Base-by-base conservation (phyloP, 2,113 vertebrate genomes). In the Trichechus manatus region DNA sequence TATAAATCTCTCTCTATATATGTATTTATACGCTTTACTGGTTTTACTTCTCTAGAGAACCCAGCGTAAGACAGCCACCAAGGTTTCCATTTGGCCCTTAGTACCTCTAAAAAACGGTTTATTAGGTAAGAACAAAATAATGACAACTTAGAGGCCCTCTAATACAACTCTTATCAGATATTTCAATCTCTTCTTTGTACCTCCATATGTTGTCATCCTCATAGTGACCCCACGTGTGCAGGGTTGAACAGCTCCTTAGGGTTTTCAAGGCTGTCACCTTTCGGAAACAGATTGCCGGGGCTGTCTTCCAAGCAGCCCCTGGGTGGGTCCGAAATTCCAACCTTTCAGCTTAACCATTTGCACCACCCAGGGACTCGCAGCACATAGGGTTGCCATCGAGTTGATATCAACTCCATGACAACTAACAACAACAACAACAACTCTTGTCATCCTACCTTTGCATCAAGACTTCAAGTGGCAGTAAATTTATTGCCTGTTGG, bases 61-160 rank as follows among this genome's bases (percentile, higher is more conserved):
- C 39, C 39, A 39, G 39, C 39, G 2, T 39, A 39, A 39, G 39
- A 39, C 39, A 39, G 39, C 39, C 39, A 39, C 39, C 39, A 7
- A 10, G 25, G 63, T 64, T 64, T 22, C 59, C 36, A 90, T 42
- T 75, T 70, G 66, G 3, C 44, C 61, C 42, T 86, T 66, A 81
- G 59, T 42, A 33, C 4, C 0, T 22, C 61, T 66, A 15, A 33
- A 33, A 68, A 68, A 10, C 29, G 15, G 15, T 25, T 22, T 17
- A n/a, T n/a, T 72, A 33, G 36, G 27, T 79, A 66, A 85, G 53
- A 91, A 94, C 56, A 80, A 70, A 88, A 95, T 25, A 68, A 80
- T 10, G 19, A 63, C 66, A 68, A 39, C 13, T 85, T 85, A 75
- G 33, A 80, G 31, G 31, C 36, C 11, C 10, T 36, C 44, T 29